A percentile compares a stretch with the other conserved stretches of the same genome.
Conservation (phyloP, 2,113 vertebrate genomes). For the Sander vitreus region DNA sequence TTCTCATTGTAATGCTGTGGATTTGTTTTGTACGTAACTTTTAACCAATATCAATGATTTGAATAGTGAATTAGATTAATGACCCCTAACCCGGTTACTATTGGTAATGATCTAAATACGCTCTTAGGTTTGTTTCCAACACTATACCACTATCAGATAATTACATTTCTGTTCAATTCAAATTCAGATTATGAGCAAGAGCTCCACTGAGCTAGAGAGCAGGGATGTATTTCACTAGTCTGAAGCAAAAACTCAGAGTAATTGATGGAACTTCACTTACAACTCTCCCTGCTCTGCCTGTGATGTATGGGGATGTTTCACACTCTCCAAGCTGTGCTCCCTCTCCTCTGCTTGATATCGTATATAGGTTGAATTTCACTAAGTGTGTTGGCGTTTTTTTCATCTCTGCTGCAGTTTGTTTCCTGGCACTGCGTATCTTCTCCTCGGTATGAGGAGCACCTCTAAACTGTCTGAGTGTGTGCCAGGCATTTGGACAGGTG, state of each 20-base stretch:
- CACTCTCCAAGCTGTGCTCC: background rate
- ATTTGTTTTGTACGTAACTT: background rate
- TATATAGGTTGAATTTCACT: constrained; percentile 39
- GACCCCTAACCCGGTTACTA: background rate
- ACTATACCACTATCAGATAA: background rate
- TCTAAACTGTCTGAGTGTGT: constrained; percentile 67
- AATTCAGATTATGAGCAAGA: background rate
- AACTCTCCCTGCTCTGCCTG: background rate
- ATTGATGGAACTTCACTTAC: constrained; percentile 3
- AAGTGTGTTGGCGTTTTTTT: constrained; percentile 36
- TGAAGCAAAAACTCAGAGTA: constrained; percentile 1
- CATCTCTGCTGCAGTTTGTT: constrained; percentile 55
- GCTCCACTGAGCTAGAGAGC: background rate
- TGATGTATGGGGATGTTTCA: constrained; percentile 15
- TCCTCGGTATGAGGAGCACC: constrained; percentile 50
- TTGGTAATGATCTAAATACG: background rate
- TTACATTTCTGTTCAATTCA: background rate
- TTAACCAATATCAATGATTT: no score
- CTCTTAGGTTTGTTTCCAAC: background rate
- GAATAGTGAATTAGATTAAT: no score
- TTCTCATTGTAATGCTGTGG: background rate
- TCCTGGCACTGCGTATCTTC: constrained; percentile 55
- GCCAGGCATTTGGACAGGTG: constrained; percentile 73
- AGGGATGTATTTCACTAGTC: background rate
- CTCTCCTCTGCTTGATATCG: constrained; percentile 35